Evolutionary conservation across 2,888 invertebrate species (phyloP), one percentile per base, ranked within the genome.

Genomic region (Tinea trinotella): DNA sequence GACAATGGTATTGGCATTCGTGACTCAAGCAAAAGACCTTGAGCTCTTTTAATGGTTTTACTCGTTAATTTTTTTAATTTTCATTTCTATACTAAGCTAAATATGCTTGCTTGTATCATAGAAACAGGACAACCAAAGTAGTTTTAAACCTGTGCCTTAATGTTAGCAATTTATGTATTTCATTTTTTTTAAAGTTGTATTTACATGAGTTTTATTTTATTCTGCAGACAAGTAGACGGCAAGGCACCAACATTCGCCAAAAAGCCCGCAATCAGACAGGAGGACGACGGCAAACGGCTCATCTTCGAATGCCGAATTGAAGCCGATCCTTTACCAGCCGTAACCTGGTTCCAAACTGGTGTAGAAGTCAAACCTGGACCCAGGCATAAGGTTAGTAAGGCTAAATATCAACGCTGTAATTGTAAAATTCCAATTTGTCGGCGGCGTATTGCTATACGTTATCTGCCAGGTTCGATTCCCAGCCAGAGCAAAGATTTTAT

Each of bases 191-290:
- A 15, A 57, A 56, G 54, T 22, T 54, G 46, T 40, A 53, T 56
- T 55, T 56, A 46, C 54, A 54, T 44, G 53, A 17, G 49, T 54
- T 50, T 15, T 3, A 15, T 40, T 15, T 15, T 46, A 46, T 46
- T 53, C 13, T 81, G 9, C 87, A 97, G 97, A 90, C 96, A 97
- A 96, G 95, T 96, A 88, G 97, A 97, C 89, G 97, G 97, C 74
- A 93, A 95, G 83, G 97, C 98, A 84, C 98, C 98, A 72, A 97
- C 97, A 74, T 98, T 98, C 88, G 93, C 96, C 84, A 96, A 97
- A 88, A 98, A 98, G 87, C 98, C 98, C 59, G 93, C 96, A 66
- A 98, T 98, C 83, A 91, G 97, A 76, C 98, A 98, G 85, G 97
- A 97, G 83, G 97, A 97, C 81, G 96, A 97, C 82, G 97, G 97